These are phyloP conservation scores for Drosophila watanabei DNA, from an alignment of 1,140 invertebrate species.

Conservation along the genomic window DNA sequence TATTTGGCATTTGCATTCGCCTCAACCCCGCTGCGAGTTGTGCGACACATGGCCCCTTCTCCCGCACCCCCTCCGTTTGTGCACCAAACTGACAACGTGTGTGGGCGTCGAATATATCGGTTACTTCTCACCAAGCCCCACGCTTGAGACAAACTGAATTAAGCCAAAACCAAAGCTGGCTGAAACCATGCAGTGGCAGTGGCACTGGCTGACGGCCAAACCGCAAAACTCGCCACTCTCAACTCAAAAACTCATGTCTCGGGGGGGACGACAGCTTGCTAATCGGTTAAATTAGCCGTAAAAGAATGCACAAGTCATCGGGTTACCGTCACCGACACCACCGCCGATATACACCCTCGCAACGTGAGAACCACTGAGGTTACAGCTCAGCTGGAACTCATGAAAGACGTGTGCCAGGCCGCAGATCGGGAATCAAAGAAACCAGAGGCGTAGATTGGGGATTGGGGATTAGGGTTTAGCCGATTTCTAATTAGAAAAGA, in stretches of 20 bases:
- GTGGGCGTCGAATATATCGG: conserved; percentile 75
- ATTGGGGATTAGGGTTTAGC: not conserved
- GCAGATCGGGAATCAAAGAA: conserved; percentile 9
- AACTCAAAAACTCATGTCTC: conserved; percentile 62
- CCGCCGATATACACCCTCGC: conserved; percentile 64
- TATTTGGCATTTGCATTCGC: conserved; percentile 48
- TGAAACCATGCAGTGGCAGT: conserved; percentile 73
- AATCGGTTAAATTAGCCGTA: conserved; percentile 82
- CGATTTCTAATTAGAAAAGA: rapidly evolving
- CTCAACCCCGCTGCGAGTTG: conserved; percentile 22
- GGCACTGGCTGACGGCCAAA: conserved; percentile 29
- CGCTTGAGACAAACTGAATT: conserved; percentile 4
- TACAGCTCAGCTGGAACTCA: conserved; percentile 47
- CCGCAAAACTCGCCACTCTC: conserved; percentile 32
- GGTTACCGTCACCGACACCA: conserved; percentile 54
- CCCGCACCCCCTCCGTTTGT: not conserved
- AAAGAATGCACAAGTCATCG: conserved; percentile 78
- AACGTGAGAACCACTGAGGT: conserved; percentile 66
- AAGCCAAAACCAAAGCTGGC: conserved; percentile 22
- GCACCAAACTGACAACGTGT: conserved; percentile 58
- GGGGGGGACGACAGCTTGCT: conserved; percentile 57
- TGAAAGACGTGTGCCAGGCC: conserved; percentile 78
- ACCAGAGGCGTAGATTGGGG: conserved; percentile 20
- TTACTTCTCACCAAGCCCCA: conserved; percentile 45
- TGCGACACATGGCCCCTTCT: not conserved